Base-by-base conservation (phyloP, 2,113 vertebrate species). In the Echinops telfairi region DNA sequence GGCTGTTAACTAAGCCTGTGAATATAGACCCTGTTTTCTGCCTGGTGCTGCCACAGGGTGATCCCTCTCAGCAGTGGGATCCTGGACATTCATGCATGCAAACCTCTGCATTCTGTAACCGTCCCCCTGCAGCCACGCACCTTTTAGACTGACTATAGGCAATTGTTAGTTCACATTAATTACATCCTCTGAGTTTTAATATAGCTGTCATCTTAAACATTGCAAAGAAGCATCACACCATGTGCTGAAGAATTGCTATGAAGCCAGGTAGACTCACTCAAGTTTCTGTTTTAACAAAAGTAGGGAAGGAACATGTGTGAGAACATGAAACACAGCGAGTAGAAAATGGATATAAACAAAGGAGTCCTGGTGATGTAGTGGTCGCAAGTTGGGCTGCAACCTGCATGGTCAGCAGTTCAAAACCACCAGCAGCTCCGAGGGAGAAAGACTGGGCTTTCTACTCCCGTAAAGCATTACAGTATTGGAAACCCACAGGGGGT, bases 141-240 rank as follows among this genome's bases (percentile, higher is more conserved):
- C 82, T 82, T 6, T 43, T 68, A 40, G 17, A 85, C 29, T 68
- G 27, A 43, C 22, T 92, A 29, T 47, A 47, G 80, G 3, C 43
- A 66, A 83, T 73, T 25, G 3, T 70, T 64, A 2, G 29, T 17
- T 17, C 12, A 76, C 33, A 57, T 33, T 29, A 31, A 90, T 53
- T 87, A 76, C 78, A 68, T 90, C 68, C 19, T 82, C 6, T 2
- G 43, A 58, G 70, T 62, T 90, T 93, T 53, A 73, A 85, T 90
- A 92, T 83, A 64, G 82, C 38, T 77, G 40, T 64, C 64, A 25
- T 27, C 16, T 76, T 66, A 38, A 88, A 29, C 3, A 81, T 43
- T 20, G 6, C 23, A 64, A 84, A 80, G 33, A 83, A 33, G 1
- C 6, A 83, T 43, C 22, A 77, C 38, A 83, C 57, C 1, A 87